These are phyloP conservation scores for Enteromius unitaeniatus DNA, from an alignment of 2,797 vertebrate species.

Conservation along the genomic window DNA sequence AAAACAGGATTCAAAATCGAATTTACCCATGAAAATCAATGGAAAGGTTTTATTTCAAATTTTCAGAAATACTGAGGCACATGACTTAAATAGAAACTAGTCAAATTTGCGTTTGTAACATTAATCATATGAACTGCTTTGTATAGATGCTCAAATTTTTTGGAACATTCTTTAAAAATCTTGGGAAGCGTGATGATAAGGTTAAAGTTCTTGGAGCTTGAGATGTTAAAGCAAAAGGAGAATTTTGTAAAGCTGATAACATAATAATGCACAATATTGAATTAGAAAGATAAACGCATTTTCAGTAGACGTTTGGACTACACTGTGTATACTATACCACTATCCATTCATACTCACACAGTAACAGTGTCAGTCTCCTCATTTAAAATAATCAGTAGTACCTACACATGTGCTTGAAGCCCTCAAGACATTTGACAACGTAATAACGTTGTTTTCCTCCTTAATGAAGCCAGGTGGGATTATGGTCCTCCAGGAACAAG, in stretches of 20 bases:
- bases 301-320: not conserved
- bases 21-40: not conserved
- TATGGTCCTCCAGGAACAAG: not conserved
- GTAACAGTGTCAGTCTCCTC: not conserved
- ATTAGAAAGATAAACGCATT: not conserved
- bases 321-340: not conserved
- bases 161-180: not conserved
- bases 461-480: not conserved
- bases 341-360: not conserved
- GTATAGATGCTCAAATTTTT: not conserved
- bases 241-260: not conserved
- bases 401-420: not conserved
- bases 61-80: not conserved
- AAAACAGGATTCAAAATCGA: slow-evolving; percentile 7
- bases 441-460: slow-evolving; percentile 16
- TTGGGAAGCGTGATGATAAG: not conserved
- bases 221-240: not conserved
- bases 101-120: not conserved
- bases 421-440: slow-evolving; percentile 2
- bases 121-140: not conserved
- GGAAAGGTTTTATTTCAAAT: not conserved
- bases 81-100: not conserved
- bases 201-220: not conserved
- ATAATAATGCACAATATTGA: not conserved
- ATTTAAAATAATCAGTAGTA: not conserved